Percentiles rank a stretch among this genome's conserved stretches.
Conservation (phyloP, 2,797 vertebrate species). For the Acanthornis magna region DNA sequence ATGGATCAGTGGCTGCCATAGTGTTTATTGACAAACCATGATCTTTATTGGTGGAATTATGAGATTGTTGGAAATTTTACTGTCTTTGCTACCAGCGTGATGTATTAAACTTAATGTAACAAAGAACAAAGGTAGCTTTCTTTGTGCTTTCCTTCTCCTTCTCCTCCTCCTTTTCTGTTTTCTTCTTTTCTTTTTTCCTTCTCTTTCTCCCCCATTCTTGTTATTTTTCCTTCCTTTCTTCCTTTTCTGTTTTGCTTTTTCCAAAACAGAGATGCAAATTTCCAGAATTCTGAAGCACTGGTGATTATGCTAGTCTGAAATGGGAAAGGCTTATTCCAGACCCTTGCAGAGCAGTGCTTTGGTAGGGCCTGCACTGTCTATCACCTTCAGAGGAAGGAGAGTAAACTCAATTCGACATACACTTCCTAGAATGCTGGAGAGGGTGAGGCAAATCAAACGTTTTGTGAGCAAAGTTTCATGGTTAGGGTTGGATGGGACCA, state of each 20-base stretch:
- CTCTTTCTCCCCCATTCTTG: fast-evolving
- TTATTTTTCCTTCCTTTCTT: neutral
- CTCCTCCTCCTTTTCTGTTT: neutral
- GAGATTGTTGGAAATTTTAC: constrained; percentile 5
- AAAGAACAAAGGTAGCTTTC: constrained; percentile 1
- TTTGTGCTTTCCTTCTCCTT: neutral
- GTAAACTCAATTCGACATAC: neutral
- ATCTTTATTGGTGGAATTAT: constrained; percentile 42
- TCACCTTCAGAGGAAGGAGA: neutral
- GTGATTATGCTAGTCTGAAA: neutral
- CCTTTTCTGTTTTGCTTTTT: neutral
- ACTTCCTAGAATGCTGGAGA: neutral
- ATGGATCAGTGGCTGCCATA: constrained; percentile 19
- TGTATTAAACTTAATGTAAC: neutral
- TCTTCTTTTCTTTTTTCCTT: neutral
- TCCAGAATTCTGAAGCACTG: neutral
- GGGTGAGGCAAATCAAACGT: neutral
- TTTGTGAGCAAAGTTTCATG: neutral
- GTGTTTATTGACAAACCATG: constrained; percentile 36
- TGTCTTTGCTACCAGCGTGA: neutral
- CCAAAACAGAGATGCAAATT: neutral
- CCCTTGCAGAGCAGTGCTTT: neutral
- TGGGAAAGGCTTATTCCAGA: neutral
- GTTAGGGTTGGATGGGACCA: neutral
- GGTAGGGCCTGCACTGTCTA: fast-evolving